Percentiles rank a stretch among this genome's conserved stretches.
phyloP scores from a whole-genome alignment of 2,888 invertebrate genomes.

The Sericinus montela region DNA sequence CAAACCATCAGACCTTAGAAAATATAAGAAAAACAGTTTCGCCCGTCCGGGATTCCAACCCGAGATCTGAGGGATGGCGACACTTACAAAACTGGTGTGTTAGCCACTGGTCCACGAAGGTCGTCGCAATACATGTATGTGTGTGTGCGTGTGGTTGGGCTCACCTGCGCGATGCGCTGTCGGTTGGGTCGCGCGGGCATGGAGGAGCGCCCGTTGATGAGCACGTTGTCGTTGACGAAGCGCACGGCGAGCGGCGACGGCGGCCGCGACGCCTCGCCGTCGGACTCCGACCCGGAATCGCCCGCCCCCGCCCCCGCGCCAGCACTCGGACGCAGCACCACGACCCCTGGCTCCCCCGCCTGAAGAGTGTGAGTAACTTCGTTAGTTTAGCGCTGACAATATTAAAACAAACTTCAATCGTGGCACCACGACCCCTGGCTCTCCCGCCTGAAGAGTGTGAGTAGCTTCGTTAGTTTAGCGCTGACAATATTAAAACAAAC shows the following conservation, averaged over 20 bases:
- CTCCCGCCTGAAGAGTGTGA: constrained; percentile 46
- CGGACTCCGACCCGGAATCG: constrained; percentile 40
- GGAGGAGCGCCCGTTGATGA: constrained; percentile 94
- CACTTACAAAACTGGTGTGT: no score
- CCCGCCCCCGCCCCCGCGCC: constrained; percentile 81
- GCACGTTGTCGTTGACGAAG: constrained; percentile 92
- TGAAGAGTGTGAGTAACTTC: constrained; percentile 25
- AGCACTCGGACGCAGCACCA: constrained; percentile 70
- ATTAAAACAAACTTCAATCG: constrained; percentile 21
- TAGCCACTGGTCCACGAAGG: no score
- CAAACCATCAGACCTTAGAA: no score
- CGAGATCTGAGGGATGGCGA: no score
- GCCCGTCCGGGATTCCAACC: no score
- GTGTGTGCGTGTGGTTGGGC: no score
- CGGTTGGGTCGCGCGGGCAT: constrained; percentile 81
- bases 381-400: no score
- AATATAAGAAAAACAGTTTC: no score
- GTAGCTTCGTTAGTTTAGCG: no score
- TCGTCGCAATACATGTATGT: no score
- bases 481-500: no score
- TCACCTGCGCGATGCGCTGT: constrained; percentile 50
- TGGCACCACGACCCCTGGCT: constrained; percentile 66
- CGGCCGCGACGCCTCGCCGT: constrained; percentile 76
- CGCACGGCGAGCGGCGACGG: constrained; percentile 90
- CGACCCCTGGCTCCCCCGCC: constrained; percentile 67